phyloP scores from a whole-genome alignment of 2,113 vertebrate species.

The Colinus virginianus region DNA sequence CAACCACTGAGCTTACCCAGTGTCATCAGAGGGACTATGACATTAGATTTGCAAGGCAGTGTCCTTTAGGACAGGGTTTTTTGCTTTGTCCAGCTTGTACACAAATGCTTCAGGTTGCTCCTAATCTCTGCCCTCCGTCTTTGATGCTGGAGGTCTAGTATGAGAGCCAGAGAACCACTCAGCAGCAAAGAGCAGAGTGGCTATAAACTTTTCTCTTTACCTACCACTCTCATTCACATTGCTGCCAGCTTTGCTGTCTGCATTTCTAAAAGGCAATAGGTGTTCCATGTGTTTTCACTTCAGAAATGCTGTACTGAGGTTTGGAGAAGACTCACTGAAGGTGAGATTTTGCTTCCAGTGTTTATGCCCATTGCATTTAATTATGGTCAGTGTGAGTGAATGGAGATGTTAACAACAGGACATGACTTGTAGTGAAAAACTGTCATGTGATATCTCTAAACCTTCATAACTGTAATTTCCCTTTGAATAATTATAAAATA shows the following conservation, averaged over 20 bases:
- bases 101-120: not conserved
- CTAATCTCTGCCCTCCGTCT: not conserved
- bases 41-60: not conserved
- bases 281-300: not conserved
- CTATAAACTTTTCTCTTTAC: not conserved
- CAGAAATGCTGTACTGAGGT: not conserved
- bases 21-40: not conserved
- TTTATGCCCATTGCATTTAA: not conserved
- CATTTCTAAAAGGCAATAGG: not conserved
- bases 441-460: not conserved
- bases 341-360: not conserved
- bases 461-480: not conserved
- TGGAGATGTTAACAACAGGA: conserved; percentile 51
- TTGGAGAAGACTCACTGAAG: not conserved
- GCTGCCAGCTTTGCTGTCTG: not conserved
- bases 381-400: not conserved
- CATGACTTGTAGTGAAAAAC: not conserved
- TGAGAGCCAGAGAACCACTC: accelerated
- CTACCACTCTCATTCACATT: not conserved
- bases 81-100: not conserved
- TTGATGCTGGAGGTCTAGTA: not conserved
- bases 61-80: not conserved
- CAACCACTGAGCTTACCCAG: not conserved
- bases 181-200: not conserved
- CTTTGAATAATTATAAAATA: not conserved